Base-by-base conservation (phyloP, 2,113 vertebrate species). In the Corynorhinus townsendii region DNA sequence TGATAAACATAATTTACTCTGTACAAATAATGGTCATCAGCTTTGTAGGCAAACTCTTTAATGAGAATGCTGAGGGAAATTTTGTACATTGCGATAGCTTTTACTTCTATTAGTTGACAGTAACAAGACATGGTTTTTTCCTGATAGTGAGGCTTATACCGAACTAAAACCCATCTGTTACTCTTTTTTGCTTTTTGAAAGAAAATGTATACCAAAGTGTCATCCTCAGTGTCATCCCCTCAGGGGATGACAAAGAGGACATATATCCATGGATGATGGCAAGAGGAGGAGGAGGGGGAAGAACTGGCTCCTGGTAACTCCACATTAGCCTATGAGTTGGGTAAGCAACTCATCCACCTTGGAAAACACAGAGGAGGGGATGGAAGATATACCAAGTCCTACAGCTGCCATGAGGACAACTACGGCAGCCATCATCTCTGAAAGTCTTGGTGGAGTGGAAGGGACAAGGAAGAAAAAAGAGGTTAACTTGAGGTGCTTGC, bases 1-100 rank as follows among this genome's bases (percentile, higher is more conserved):
- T 89, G 69, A 95, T 91, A 89, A 95, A 96, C 89, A 90, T 81
- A 89, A 97, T 95, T 95, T 79, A 90, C 93, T 96, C 62, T 95
- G 90, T 86, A 80, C 91, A 96, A 96, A 95, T 95, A 92, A 93
- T 72, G 90, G n/a, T 89, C 91, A 95, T 97, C 94, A 95, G 73
- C 91, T 97, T 92, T 94, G 76, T 77, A 81, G 76, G 62, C 88
- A 95, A 96, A 96, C 87, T 82, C 26, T 89, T 91, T 93, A 84
- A 97, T 92, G 94, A 94, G 95, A 93, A 94, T 68, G 92, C 81
- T 77, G 62, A 93, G 59, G 81, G 75, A 93, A 90, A 95, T 86
- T 49, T 33, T 24, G 28, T 64, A 88, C 66, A 28, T 76, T 96
- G 82, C 81, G 85, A 75, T 95, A 91, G 79, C 79, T 86, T 94